Percentiles rank a stretch among this genome's conserved stretches.
Conservation (phyloP, 1,140 invertebrate species). For the Euschistus heros region DNA sequence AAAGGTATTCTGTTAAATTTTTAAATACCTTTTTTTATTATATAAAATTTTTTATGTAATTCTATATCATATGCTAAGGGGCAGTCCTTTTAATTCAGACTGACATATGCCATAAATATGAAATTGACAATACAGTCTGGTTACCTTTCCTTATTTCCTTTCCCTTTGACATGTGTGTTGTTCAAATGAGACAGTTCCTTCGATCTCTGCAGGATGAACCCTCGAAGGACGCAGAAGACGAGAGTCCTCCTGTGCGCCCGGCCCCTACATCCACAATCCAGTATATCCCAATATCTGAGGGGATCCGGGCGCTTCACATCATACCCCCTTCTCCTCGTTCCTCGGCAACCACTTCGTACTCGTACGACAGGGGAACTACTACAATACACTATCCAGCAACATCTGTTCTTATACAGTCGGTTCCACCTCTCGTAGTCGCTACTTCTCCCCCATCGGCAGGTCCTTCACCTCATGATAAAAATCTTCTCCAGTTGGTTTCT, state of each 20-base stretch:
- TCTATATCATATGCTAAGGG: too few relatives aligned
- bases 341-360: not conserved
- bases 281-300: constrained; percentile 27
- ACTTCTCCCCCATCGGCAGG: constrained; percentile 26
- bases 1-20: too few relatives aligned
- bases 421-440: constrained; percentile 31
- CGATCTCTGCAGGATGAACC: constrained; percentile 8
- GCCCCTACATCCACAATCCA: constrained; percentile 33
- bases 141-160: not conserved
- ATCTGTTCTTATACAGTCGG: constrained; percentile 31
- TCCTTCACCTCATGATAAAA: constrained; percentile 10
- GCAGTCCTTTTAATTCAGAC: too few relatives aligned
- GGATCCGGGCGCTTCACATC: constrained; percentile 27
- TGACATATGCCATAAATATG: not conserved
- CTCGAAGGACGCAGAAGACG: constrained; percentile 3
- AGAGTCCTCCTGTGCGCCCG: constrained; percentile 30
- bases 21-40: too few relatives aligned
- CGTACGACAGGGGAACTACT: constrained; percentile 12
- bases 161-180: constrained; percentile 6
- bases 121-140: constrained; percentile 2
- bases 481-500: constrained; percentile 23
- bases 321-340: constrained; percentile 22
- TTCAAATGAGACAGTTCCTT: constrained; percentile 12
- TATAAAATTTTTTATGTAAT: too few relatives aligned
- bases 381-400: constrained; percentile 33